These are phyloP conservation scores for Nestor notabilis DNA, from an alignment of 2,113 vertebrate genomes.

Conservation along the genomic window DNA sequence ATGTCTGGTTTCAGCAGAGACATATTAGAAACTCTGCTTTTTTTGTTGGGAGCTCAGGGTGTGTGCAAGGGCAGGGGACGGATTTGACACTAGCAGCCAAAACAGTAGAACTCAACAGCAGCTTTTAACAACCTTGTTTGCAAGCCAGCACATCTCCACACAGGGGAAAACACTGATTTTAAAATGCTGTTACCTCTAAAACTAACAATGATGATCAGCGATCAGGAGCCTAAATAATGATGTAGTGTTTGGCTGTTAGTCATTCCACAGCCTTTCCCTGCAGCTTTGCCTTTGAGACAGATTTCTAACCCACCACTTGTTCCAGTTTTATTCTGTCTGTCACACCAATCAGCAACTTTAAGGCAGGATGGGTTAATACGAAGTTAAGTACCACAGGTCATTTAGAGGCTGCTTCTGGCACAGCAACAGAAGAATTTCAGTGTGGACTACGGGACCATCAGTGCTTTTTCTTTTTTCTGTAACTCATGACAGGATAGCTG, in stretches of 20 bases:
- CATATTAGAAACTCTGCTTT: not conserved
- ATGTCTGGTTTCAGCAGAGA: not conserved
- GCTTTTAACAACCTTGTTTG: not conserved
- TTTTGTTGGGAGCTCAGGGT: not conserved
- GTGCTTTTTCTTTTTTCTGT: not conserved
- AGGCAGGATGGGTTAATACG: not conserved
- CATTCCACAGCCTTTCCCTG: not conserved
- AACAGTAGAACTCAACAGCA: not conserved
- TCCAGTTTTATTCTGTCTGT: not conserved
- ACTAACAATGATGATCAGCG: fast-evolving
- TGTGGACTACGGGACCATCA: not conserved
- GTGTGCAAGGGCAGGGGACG: fast-evolving
- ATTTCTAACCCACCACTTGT: not conserved
- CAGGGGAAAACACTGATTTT: not conserved
- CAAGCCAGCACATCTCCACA: not conserved
- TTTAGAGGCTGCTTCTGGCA: not conserved
- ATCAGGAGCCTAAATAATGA: not conserved
- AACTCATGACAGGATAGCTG: not conserved
- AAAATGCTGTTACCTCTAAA: not conserved
- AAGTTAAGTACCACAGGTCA: not conserved
- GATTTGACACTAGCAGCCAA: not conserved
- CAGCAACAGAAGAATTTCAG: not conserved
- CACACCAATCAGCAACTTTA: not conserved
- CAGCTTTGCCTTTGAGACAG: not conserved
- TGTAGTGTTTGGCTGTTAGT: not conserved